These are phyloP conservation scores for Propsilocerus akamusi DNA, from an alignment of 1,140 invertebrate species.

Conservation along the genomic window DNA sequence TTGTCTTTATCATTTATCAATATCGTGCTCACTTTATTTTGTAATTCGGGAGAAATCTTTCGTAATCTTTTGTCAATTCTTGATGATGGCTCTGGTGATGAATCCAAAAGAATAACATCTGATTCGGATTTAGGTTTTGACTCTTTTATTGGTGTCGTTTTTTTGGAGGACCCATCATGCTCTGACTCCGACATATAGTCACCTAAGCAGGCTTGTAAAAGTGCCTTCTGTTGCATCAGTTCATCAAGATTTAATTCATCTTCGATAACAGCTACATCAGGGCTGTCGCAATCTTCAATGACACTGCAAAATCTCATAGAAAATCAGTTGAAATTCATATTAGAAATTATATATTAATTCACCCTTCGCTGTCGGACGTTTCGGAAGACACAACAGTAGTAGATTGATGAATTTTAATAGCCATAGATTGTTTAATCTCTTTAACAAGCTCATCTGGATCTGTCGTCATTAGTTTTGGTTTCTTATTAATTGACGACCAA, in stretches of 20 bases:
- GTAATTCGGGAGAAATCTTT: no score
- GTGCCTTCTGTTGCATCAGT: constrained; percentile 70
- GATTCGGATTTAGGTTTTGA: constrained; percentile 21
- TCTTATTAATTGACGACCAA: background rate
- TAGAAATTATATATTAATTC: background rate
- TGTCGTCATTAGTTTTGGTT: background rate
- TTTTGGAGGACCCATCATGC: constrained; percentile 12
- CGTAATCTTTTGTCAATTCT: background rate
- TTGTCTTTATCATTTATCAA: no score
- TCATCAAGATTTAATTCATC: constrained; percentile 77
- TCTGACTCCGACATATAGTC: constrained; percentile 33
- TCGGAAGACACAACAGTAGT: background rate
- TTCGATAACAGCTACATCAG: constrained; percentile 56
- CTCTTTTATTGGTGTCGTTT: constrained; percentile 6
- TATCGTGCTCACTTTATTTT: no score
- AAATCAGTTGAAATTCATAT: background rate
- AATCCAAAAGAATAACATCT: constrained; percentile 27
- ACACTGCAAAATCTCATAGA: constrained; percentile 16
- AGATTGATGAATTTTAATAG: background rate
- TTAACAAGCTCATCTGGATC: background rate
- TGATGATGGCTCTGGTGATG: background rate
- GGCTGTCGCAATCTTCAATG: constrained; percentile 52
- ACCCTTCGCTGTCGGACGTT: background rate
- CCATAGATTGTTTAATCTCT: background rate
- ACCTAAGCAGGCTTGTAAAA: constrained; percentile 39